A percentile compares a stretch with the other conserved stretches of the same genome.
Conservation (phyloP, 2,797 vertebrate genomes). For the Forpus xanthops region DNA sequence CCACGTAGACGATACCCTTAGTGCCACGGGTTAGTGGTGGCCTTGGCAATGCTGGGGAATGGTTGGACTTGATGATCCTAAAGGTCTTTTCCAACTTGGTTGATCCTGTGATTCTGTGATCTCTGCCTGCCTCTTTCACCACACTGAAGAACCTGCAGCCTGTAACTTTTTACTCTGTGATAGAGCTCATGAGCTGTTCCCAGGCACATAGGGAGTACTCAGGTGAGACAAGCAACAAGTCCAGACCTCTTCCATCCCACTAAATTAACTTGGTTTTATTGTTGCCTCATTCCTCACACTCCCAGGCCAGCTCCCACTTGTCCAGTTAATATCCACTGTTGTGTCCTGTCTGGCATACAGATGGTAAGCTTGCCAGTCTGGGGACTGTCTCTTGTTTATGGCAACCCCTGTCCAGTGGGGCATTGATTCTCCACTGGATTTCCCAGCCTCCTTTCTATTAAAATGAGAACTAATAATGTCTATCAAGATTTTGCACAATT, state of each 20-base stretch:
- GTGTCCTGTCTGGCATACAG: neutral
- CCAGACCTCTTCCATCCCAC: conserved; percentile 38
- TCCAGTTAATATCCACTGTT: conserved; percentile 39
- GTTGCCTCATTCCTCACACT: conserved; percentile 51
- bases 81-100: too few species aligned
- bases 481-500: neutral
- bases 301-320: conserved; percentile 47
- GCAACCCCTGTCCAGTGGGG: neutral
- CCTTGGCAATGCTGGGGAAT: too few species aligned
- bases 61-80: too few species aligned
- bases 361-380: neutral
- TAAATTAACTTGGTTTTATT: conserved; percentile 52
- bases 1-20: too few species aligned
- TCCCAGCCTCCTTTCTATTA: neutral
- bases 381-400: neutral
- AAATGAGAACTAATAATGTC: neutral
- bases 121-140: neutral
- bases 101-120: too few species aligned
- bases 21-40: too few species aligned
- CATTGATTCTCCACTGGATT: neutral
- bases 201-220: neutral
- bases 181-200: neutral
- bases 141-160: neutral
- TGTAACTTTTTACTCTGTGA: neutral
- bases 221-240: conserved; percentile 46